Percentiles rank a stretch among this genome's conserved stretches.
Evolutionary conservation across 2,797 vertebrate genomes (phyloP).

Genomic region (Pogoniulus pusillus): DNA sequence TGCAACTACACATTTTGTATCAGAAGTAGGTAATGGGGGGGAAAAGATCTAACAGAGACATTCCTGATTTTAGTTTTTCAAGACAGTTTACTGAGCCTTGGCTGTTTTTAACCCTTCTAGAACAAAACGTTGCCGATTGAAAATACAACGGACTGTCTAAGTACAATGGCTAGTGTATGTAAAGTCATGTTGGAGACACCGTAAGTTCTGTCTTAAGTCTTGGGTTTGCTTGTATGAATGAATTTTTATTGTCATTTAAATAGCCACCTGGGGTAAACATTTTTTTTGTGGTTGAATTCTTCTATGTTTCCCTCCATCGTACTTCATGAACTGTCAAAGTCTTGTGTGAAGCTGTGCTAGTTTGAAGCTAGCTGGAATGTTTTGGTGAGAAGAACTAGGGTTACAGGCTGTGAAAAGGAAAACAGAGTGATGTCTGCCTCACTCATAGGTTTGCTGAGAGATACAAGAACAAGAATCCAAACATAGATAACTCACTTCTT

Average conservation of each 20-base stretch:
- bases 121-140: conserved; percentile 97
- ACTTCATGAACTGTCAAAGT: conserved; percentile 10
- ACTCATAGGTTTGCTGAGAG: no score
- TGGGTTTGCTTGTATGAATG: neutral
- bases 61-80: neutral
- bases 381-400: no score
- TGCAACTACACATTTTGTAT: conserved; percentile 94
- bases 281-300: neutral
- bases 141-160: conserved; percentile 98
- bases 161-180: conserved; percentile 98
- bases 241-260: neutral
- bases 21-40: conserved; percentile 82
- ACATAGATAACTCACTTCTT: no score
- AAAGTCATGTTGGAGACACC: conserved; percentile 99
- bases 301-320: neutral
- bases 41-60: neutral
- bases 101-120: conserved; percentile 71
- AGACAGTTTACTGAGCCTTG: neutral
- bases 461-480: no score
- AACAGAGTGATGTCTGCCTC: no score
- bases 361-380: no score
- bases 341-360: neutral
- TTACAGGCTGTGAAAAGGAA: no score
- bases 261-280: neutral
- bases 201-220: conserved; percentile 80